These are phyloP conservation scores for Philonicus albiceps DNA, from an alignment of 2,888 invertebrate genomes.

Conservation along the genomic window DNA sequence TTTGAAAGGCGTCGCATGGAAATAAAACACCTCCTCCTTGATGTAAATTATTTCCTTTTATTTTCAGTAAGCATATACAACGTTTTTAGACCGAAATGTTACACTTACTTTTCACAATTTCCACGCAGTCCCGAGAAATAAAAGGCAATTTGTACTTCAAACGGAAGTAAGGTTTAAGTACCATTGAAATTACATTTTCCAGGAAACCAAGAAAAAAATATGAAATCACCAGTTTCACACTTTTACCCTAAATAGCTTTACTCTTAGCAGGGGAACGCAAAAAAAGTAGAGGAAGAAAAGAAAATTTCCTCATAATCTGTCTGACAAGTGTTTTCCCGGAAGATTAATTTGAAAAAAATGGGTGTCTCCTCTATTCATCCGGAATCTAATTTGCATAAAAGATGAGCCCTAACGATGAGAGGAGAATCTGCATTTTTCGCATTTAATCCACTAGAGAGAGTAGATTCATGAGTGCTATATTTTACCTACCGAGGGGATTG, in stretches of 20 bases:
- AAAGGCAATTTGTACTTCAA: neutral
- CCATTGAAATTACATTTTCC: neutral
- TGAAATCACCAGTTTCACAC: neutral
- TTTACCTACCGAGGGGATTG: neutral
- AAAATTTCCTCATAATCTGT: neutral
- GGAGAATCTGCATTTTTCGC: neutral
- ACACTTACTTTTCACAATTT: neutral
- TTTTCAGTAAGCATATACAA: neutral
- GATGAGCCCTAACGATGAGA: neutral
- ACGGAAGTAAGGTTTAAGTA: neutral
- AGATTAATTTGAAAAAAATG: neutral
- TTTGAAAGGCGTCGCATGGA: neutral
- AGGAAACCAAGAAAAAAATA: neutral
- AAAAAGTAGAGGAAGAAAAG: neutral
- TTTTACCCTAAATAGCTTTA: neutral
- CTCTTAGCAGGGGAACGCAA: neutral
- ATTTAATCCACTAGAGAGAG: neutral
- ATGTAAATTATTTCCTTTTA: neutral
- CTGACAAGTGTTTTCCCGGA: neutral
- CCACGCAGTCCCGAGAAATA: neutral
- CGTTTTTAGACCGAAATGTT: neutral
- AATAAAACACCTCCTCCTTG: neutral
- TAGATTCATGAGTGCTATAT: neutral
- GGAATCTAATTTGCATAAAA: constrained; percentile 17
- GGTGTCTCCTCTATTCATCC: neutral